A percentile compares a stretch with the other conserved stretches of the same genome.
phyloP scores from a whole-genome alignment of 2,888 invertebrate genomes.

The Lissocephala sabroskyi region DNA sequence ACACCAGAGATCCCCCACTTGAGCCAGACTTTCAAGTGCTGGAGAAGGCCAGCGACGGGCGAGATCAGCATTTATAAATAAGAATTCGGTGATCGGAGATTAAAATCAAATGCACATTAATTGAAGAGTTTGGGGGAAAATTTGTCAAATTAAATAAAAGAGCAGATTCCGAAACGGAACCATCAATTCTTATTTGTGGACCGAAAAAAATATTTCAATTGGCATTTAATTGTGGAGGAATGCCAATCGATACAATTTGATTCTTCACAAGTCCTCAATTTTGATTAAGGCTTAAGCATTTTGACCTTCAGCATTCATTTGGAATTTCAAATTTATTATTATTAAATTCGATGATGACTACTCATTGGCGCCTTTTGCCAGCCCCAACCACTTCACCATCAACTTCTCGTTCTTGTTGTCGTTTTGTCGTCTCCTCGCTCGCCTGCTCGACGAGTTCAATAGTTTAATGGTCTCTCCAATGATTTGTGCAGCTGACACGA shows the following conservation, averaged over 20 bases:
- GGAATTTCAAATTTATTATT: constrained; percentile 41
- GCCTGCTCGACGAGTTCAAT: constrained; percentile 26
- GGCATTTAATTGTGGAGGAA: constrained; percentile 14
- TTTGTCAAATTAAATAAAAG: constrained; percentile 40
- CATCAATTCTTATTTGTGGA: constrained; percentile 54
- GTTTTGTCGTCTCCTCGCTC: too few species aligned
- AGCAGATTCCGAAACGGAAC: constrained; percentile 5
- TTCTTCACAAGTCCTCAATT: constrained; percentile 30
- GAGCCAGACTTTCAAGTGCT: not conserved
- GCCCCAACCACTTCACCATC: constrained; percentile 16
- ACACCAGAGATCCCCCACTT: constrained; percentile 2
- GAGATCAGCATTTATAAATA: constrained; percentile 49
- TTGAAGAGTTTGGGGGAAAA: constrained; percentile 41
- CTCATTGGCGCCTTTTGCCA: constrained; percentile 26
- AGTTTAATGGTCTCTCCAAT: constrained; percentile 44
- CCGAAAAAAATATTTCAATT: constrained; percentile 7
- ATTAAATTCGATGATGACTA: constrained; percentile 37
- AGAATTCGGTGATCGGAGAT: constrained; percentile 9
- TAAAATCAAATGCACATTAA: constrained; percentile 36
- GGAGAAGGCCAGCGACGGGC: constrained; percentile 14
- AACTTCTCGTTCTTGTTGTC: constrained; percentile 3
- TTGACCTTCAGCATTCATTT: constrained; percentile 63
- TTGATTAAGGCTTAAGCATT: constrained; percentile 62
- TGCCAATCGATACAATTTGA: constrained; percentile 52
- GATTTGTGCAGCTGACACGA: not conserved